Conservation (phyloP, 2,888 invertebrate species). For the Lasioglossum villosulum region DNA sequence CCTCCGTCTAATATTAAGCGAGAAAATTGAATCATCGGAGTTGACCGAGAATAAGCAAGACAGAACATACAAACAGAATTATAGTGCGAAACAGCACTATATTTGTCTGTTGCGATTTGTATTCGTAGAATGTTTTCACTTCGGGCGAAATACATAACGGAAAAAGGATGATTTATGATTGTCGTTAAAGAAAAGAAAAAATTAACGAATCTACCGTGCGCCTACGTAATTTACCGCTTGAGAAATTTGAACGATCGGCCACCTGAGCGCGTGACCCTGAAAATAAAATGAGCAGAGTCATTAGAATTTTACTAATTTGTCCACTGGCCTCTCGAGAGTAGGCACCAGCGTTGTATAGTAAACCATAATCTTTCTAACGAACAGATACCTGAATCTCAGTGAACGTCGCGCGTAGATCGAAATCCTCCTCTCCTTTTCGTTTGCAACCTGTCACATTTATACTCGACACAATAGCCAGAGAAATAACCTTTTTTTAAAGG, state of each 20-base stretch:
- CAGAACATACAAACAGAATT: neutral
- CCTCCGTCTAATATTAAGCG: neutral
- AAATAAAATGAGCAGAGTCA: neutral
- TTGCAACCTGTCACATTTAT: too few relatives aligned
- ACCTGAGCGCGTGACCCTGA: neutral
- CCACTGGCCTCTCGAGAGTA: neutral
- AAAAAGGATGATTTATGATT: constrained; percentile 10
- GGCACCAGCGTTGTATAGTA: neutral
- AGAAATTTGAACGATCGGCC: neutral
- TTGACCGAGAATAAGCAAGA: neutral
- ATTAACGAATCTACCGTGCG: neutral
- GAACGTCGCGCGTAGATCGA: neutral
- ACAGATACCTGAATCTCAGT: neutral
- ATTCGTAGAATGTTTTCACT: neutral
- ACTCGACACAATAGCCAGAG: too few relatives aligned
- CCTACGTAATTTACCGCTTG: neutral
- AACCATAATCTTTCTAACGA: neutral
- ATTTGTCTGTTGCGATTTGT: neutral
- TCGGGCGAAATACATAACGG: neutral
- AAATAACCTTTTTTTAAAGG: too few relatives aligned
- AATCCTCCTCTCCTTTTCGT: neutral
- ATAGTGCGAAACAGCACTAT: neutral
- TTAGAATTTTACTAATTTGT: neutral
- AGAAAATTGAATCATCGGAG: neutral
- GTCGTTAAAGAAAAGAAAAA: neutral